Base-by-base conservation (phyloP, 2,113 vertebrate genomes). In the Merops nubicus region DNA sequence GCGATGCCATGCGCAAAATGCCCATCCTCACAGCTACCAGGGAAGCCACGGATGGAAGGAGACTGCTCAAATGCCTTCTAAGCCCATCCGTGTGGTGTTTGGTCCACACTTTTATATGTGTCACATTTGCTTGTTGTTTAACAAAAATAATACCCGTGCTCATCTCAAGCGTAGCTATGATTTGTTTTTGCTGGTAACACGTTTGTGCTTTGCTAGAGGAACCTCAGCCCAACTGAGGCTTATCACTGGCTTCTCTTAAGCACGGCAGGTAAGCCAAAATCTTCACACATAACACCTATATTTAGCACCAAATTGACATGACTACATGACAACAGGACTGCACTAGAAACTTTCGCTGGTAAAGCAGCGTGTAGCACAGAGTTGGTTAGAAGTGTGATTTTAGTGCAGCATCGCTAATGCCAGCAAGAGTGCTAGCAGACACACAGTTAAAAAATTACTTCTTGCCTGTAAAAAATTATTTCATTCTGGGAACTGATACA, bases 221-320 rank as follows among this genome's bases (percentile, higher is more conserved):
- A 60, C 31, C 10, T 79, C 31, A 57, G 43, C 19, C 51, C 70
- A 89, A 5, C 20, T 0, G 15, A 83, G 33, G 29, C 28, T 48
- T 82, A 79, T 43, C 40, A 2, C 40, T 92, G 51, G 75, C 47
- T 89, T 89, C 51, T 56, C 47, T 89, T 82, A 82, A 33, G 64
- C 82, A 36, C 45, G 14, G 81, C 75, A 93, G 94, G 93, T 89
- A 85, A 75, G 59, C 88, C 60, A 93, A 89, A 59, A 21, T 81
- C 81, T 96, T 96, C 88, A 92, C 90, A 96, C 83, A 15, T 95
- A 92, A 75, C 85, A 93, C 85, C 65, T 94, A 77, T 91, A 93
- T 96, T 96, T 96, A 95, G 96, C 91, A 96, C 64, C 56, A 72
- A 92, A 95, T 78, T 86, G 88, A 96, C 86, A 84, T 89, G 84